A percentile compares a stretch with the other conserved stretches of the same genome.
phyloP scores from a whole-genome alignment of 2,797 vertebrate species.

The Anisognathus igniventris region DNA sequence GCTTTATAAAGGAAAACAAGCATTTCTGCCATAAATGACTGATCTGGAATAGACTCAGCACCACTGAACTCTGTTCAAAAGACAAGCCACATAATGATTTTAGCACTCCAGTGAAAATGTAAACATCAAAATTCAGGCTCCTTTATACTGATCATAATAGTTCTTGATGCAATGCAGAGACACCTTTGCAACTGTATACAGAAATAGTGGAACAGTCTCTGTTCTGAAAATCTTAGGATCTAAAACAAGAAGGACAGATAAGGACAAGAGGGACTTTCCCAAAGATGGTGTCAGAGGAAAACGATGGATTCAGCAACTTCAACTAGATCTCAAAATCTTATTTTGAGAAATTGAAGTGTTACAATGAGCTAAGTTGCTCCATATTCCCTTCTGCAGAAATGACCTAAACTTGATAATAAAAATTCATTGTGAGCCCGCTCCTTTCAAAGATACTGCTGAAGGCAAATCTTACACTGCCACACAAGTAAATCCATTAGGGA shows the following conservation, averaged over 20 bases:
- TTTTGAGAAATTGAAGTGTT: background rate
- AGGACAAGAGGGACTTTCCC: background rate
- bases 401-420: background rate
- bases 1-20: background rate
- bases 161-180: background rate
- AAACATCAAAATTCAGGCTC: background rate
- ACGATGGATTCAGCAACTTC: background rate
- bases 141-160: background rate
- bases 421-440: background rate
- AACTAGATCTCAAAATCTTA: background rate
- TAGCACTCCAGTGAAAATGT: background rate
- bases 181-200: background rate
- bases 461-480: background rate
- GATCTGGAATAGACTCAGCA: background rate
- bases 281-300: background rate
- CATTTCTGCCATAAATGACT: background rate
- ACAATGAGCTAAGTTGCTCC: background rate
- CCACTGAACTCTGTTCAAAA: background rate
- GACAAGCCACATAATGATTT: background rate
- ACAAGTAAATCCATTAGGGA: background rate
- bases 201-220: background rate
- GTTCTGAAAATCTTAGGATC: background rate
- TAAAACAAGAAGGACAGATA: background rate
- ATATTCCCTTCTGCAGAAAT: background rate
- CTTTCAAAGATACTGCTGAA: background rate